phyloP scores from a whole-genome alignment of 2,797 vertebrate species.

The Streptopelia turtur region DNA sequence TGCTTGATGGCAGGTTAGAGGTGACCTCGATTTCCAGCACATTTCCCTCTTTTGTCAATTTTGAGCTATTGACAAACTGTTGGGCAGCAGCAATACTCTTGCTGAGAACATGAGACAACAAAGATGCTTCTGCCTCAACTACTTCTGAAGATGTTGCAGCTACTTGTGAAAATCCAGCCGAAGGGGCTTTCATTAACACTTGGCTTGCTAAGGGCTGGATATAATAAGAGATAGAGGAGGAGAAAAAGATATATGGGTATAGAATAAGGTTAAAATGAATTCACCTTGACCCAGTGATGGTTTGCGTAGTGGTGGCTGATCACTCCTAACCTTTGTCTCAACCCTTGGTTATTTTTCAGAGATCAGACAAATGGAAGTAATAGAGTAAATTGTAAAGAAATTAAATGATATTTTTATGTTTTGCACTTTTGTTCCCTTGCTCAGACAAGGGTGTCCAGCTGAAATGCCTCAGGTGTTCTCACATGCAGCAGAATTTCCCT shows the following conservation, averaged over 20 bases:
- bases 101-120: background rate
- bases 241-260: background rate
- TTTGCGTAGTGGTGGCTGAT: background rate
- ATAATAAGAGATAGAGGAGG: background rate
- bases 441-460: background rate
- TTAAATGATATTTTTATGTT: background rate
- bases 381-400: background rate
- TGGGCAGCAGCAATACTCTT: background rate
- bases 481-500: background rate
- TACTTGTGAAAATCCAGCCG: background rate
- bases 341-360: background rate
- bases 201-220: background rate
- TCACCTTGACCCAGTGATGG: background rate
- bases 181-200: background rate
- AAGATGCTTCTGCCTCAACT: background rate
- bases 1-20: background rate
- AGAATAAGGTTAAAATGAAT: background rate
- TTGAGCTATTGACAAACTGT: background rate
- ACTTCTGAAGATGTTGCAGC: background rate
- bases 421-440: background rate
- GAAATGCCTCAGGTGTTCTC: background rate
- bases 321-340: background rate
- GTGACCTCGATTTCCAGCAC: background rate
- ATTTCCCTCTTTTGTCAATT: background rate
- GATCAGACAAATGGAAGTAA: background rate